Evolutionary conservation across 2,797 vertebrate species (phyloP).

Genomic region (Fratercula arctica): DNA sequence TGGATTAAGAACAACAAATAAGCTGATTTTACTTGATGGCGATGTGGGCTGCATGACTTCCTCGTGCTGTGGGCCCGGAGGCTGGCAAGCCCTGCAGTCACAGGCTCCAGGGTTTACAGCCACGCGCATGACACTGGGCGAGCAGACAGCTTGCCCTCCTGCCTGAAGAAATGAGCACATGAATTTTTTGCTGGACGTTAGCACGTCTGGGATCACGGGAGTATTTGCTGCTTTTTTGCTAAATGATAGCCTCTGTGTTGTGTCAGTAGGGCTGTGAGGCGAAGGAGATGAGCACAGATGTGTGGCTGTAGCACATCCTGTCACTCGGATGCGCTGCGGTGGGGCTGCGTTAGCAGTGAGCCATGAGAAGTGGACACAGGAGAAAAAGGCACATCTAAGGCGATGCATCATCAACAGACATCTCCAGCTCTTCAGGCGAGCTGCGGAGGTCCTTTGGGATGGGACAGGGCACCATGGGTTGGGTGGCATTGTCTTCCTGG

Average conservation of each 20-base stretch:
- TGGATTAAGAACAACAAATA: conserved; percentile 7
- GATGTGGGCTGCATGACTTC: neutral
- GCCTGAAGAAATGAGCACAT: rapidly evolving
- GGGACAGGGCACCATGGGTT: neutral
- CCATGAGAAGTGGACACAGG: rapidly evolving
- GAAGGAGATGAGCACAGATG: rapidly evolving
- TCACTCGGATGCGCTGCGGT: rapidly evolving
- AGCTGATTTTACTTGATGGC: conserved; percentile 1
- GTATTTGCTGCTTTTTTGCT: neutral
- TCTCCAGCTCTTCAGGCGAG: neutral
- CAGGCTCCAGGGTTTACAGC: rapidly evolving
- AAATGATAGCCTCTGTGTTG: neutral
- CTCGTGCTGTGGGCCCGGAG: neutral
- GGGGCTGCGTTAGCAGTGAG: neutral
- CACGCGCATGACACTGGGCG: rapidly evolving
- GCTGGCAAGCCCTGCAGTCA: neutral
- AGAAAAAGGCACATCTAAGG: neutral
- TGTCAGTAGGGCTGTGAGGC: neutral
- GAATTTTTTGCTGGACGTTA: neutral
- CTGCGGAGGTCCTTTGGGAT: neutral
- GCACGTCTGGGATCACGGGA: rapidly evolving
- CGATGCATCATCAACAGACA: neutral
- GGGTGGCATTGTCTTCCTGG: neutral
- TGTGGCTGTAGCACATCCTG: rapidly evolving
- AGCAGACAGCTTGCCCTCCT: neutral